Conservation (phyloP, 2,113 vertebrate genomes). For the Mustela lutreola region DNA sequence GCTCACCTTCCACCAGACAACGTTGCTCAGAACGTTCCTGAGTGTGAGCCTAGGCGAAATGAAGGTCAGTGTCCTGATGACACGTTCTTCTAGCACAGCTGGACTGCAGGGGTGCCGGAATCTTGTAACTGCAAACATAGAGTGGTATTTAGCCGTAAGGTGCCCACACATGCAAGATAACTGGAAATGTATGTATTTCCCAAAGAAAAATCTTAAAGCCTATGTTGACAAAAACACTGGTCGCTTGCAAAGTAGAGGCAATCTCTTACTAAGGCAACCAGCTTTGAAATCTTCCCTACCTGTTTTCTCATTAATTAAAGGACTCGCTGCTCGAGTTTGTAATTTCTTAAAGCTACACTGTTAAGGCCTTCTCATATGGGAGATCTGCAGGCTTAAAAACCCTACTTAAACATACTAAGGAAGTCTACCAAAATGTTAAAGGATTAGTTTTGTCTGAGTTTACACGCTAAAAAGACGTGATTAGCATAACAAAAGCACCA, state of each 20-base stretch:
- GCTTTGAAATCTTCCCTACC: neutral
- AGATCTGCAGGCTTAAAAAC: neutral
- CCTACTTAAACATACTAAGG: neutral
- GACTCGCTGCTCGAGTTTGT: neutral
- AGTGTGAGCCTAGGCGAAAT: neutral
- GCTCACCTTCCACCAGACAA: neutral
- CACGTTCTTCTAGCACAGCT: neutral
- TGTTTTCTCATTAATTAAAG: neutral
- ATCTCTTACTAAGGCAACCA: neutral
- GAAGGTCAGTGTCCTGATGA: neutral
- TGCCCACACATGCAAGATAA: neutral
- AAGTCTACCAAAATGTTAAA: neutral
- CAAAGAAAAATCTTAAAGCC: neutral
- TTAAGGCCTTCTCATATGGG: neutral
- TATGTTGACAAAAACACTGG: neutral
- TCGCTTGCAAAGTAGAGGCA: neutral
- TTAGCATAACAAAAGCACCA: neutral
- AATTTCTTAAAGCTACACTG: neutral
- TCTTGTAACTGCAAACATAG: neutral
- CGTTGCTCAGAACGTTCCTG: neutral
- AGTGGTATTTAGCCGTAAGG: neutral
- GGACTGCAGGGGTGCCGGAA: accelerated
- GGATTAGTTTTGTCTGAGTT: neutral
- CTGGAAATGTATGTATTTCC: neutral
- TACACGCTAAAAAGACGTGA: neutral